phyloP scores from a whole-genome alignment of 2,888 invertebrate species.

The Epistrophella euchroma region DNA sequence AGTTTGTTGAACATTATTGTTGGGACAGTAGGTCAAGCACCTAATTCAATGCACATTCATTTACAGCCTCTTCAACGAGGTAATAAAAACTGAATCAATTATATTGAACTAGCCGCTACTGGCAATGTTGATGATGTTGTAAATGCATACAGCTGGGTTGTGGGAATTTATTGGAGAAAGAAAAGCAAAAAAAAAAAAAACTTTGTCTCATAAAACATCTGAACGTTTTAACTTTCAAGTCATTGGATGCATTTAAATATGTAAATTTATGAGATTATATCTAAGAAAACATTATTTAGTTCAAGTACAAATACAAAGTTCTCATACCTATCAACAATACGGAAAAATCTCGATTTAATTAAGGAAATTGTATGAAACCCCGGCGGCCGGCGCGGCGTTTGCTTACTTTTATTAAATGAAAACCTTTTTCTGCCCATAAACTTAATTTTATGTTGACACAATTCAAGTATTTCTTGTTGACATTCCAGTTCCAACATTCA shows the following conservation, averaged over 20 bases:
- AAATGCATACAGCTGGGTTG: slow-evolving; percentile 1
- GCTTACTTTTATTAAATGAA: neutral
- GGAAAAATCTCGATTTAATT: neutral
- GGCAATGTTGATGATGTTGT: neutral
- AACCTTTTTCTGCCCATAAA: neutral
- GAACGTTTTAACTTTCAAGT: neutral
- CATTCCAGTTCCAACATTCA: neutral
- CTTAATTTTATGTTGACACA: neutral
- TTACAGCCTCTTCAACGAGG: slow-evolving; percentile 17
- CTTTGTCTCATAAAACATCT: neutral
- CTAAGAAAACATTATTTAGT: neutral
- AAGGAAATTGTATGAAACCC: neutral
- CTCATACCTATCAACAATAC: neutral
- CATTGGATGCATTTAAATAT: neutral
- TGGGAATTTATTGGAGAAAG: neutral
- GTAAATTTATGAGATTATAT: neutral
- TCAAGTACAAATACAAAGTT: neutral
- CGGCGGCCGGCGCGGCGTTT: too few species aligned
- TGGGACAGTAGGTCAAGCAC: slow-evolving; percentile 29
- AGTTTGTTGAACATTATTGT: slow-evolving; percentile 21
- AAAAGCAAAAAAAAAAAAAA: too few species aligned
- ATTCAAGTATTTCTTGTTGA: neutral
- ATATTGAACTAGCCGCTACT: slow-evolving; percentile 32
- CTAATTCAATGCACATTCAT: slow-evolving; percentile 41
- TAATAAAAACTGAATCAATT: slow-evolving; percentile 41